Evolutionary conservation across 2,888 invertebrate species (phyloP), one percentile per base, ranked within the genome.

Genomic region (Drosophila longiperda): DNA sequence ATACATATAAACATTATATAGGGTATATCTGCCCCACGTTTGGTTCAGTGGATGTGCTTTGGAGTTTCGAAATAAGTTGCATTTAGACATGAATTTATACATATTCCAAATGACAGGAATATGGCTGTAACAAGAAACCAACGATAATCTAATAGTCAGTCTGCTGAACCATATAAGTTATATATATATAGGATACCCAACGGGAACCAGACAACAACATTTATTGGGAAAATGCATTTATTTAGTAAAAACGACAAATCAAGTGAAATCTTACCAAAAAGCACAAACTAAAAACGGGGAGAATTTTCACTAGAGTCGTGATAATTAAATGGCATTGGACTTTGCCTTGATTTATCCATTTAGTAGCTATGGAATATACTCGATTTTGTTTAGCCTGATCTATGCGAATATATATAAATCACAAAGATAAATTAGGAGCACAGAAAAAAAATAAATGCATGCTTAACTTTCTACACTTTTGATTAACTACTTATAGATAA

Each of bases 1-100:
- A 15, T 12, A 26, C 15, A 61, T 34, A 26, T 45, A 23, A 36
- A 49, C 34, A 59, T 23, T 23, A 20, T 17, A 33, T 8, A 32
- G 29, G 17, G 36, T 40, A 57, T 23, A 73, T 50, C 32, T 40
- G 45, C 20, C 9, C 59, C 32, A 29, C 2, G 15, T 9, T 64
- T 60, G 70, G 77, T 83, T 75, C 61, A 78, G 83, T 65, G 61
- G 72, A 54, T 77, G 73, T 61, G 88, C 84, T 75, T 83, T 83
- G 57, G 63, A 34, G 63, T 63, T 62, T n/a, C 53, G 20, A 66
- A 62, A 59, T 57, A 49, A 77, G 58, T 66, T 75, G 87, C 83
- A 89, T 89, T 83, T 89, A 83, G 50, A 42, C 54, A 64, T 54
- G 61, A 75, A 79, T 79, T 70, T 69, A 80, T 64, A 63, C 11